Base-by-base conservation (phyloP, 1,140 invertebrate genomes). In the Polypedilum vanderplanki region DNA sequence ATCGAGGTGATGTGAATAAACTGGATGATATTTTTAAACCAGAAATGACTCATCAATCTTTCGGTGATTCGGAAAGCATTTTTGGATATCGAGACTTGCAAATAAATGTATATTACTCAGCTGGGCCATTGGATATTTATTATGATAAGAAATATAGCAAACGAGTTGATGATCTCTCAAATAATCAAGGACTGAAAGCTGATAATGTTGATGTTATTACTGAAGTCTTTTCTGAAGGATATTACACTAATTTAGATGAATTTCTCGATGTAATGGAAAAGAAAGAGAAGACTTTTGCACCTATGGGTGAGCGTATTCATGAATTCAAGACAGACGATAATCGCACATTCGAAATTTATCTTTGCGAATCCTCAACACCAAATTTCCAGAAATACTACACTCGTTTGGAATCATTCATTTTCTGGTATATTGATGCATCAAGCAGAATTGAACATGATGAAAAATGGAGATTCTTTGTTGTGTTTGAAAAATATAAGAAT, bases 341-440 rank as follows among this genome's bases (percentile, higher is more conserved):
- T 76, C 84, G 87, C 41, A 84, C 85, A 12, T 97, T 93, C 84
- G 93, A 95, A 84, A 87, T 97, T 10, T 97, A 93, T 79, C 88
- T 87, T 78, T 88, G 88, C 79, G 89, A 93, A 78, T 87, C 88
- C 76, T 86, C 84, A 15, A 86, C 86, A 65, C 87, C 88, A 22
- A 88, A 90, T 12, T 98, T 97, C 79, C 80, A 87, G 33, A 86
- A 89, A 15, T 98, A 92, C 81, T 93, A 97, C 80, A 84, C 90
- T 77, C 87, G 92, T 75, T 84, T 98, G 75, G 94, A 98, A 85
- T 95, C 94, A 7, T 96, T 98, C 80, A 85, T 98, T 10, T 82
- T 98, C 75, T 99, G 94, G 91, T 99, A 92, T 80, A 94, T 99
- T 79, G 97, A 98, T 87, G 96, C 93, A 5, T 92, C 92, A 10